Percentiles rank a stretch among this genome's conserved stretches.
phyloP scores from a whole-genome alignment of 1,140 invertebrate genomes.

The Zeugodacus cucurbitae region DNA sequence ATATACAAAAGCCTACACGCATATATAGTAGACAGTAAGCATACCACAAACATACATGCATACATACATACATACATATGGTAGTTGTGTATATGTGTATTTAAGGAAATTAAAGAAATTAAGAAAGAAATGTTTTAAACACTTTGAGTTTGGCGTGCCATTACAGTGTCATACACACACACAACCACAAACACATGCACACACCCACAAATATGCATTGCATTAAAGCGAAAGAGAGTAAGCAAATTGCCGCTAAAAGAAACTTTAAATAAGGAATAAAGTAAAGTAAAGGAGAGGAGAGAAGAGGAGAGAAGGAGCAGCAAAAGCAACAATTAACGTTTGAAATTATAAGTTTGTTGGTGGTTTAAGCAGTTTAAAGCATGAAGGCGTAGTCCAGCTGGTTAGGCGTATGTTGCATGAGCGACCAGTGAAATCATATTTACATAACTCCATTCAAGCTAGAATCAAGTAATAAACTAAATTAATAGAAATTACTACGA shows the following conservation, averaged over 20 bases:
- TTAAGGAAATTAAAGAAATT: background rate
- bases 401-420: background rate
- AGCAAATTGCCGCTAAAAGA: background rate
- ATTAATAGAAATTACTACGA: no score
- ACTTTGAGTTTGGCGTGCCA: background rate
- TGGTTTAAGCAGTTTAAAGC: background rate
- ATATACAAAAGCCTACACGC: conserved; percentile 17
- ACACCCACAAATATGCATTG: background rate
- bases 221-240: background rate
- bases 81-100: background rate
- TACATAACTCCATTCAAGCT: background rate
- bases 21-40: background rate
- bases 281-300: background rate
- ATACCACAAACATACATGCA: conserved; percentile 9
- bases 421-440: background rate
- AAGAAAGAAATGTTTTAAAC: background rate
- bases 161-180: background rate
- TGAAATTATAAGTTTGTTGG: background rate
- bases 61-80: conserved; percentile 28
- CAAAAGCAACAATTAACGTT: background rate
- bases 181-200: background rate
- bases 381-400: background rate
- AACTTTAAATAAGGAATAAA: background rate
- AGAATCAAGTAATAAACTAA: background rate
- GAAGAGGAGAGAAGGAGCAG: background rate